Conservation (phyloP, 2,888 invertebrate species). For the Brachypterus glaber region DNA sequence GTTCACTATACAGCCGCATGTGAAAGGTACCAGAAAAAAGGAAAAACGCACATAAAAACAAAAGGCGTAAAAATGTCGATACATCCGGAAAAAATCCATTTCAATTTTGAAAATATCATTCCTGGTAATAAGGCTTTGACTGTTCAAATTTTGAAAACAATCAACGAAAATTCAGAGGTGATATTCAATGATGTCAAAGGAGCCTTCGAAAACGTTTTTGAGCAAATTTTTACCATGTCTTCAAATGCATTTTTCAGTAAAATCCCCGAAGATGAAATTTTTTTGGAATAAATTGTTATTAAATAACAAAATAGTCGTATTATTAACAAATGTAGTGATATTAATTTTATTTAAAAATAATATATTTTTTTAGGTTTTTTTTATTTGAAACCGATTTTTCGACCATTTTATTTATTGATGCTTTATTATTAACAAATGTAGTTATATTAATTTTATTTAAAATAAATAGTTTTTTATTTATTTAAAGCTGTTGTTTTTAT, state of each 20-base stretch:
- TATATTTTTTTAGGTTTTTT: too few relatives aligned
- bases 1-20: slow-evolving; percentile 21
- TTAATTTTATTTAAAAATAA: too few relatives aligned
- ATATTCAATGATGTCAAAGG: slow-evolving; percentile 27
- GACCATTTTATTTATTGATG: too few relatives aligned
- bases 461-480: too few relatives aligned
- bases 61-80: slow-evolving; percentile 43
- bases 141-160: slow-evolving; percentile 22
- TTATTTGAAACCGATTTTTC: too few relatives aligned
- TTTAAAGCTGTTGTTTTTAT: too few relatives aligned
- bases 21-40: slow-evolving; percentile 25
- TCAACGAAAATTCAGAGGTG: slow-evolving; percentile 27
- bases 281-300: slow-evolving; percentile 12
- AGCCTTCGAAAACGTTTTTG: slow-evolving; percentile 23
- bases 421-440: too few relatives aligned
- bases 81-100: slow-evolving; percentile 41
- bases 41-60: slow-evolving; percentile 22
- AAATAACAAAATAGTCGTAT: too few relatives aligned
- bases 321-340: too few relatives aligned
- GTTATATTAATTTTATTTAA: too few relatives aligned
- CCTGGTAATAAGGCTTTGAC: slow-evolving; percentile 28
- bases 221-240: slow-evolving; percentile 18
- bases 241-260: slow-evolving; percentile 25
- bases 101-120: slow-evolving; percentile 25
- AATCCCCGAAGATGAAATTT: slow-evolving; percentile 27